Evolutionary conservation across 2,113 vertebrate species (phyloP).

Genomic region (Baryphthengus martii): DNA sequence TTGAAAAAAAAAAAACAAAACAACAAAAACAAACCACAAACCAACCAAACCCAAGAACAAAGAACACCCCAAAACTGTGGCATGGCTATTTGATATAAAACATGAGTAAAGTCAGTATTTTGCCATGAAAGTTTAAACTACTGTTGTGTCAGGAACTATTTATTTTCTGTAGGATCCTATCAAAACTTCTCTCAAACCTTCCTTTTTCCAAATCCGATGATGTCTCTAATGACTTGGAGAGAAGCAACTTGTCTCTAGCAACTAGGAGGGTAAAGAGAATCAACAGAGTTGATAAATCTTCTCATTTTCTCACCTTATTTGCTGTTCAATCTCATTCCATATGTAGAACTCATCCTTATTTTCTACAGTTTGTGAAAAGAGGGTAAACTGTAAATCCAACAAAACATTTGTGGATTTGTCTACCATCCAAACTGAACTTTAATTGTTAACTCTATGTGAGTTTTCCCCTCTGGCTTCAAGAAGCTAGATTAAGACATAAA

Average conservation of each 20-base stretch:
- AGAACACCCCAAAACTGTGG: accelerated
- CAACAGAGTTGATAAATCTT: background rate
- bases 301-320: background rate
- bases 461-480: background rate
- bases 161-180: background rate
- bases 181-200: background rate
- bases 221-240: background rate
- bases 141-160: background rate
- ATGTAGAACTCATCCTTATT: background rate
- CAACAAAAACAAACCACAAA: too few relatives aligned
- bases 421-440: background rate
- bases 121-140: background rate
- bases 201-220: background rate
- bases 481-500: background rate
- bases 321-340: background rate
- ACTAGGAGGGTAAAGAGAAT: background rate
- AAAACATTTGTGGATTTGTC: background rate
- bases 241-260: background rate
- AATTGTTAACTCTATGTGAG: background rate
- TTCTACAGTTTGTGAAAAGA: background rate
- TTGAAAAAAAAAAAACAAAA: background rate
- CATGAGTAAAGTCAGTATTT: background rate
- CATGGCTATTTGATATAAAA: background rate
- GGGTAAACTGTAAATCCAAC: background rate
- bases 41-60: too few relatives aligned